Conservation (phyloP, 2,888 invertebrate species). For the Poecilus cupreus region DNA sequence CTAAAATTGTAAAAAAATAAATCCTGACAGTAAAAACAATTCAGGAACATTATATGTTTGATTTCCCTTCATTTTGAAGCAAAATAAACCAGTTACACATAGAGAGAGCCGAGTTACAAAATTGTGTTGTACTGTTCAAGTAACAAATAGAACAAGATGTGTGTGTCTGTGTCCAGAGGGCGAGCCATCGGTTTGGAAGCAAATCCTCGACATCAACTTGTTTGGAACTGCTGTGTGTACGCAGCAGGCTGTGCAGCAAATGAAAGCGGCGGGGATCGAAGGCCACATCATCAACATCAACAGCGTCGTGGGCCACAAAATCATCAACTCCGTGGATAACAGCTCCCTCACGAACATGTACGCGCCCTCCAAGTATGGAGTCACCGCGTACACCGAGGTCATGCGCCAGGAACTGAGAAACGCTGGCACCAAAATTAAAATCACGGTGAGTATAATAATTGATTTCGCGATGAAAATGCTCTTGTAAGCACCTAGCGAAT, state of each 20-base stretch:
- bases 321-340: background rate
- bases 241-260: conserved; percentile 61
- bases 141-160: no score
- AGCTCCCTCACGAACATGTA: conserved; percentile 52
- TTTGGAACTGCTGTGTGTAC: conserved; percentile 59
- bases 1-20: no score
- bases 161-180: no score
- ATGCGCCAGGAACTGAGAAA: conserved; percentile 62
- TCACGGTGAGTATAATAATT: conserved; percentile 63
- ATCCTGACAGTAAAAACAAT: no score
- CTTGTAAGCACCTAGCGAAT: no score
- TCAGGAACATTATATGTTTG: no score
- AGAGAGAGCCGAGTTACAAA: no score
- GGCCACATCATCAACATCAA: conserved; percentile 63
- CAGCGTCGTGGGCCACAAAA: conserved; percentile 61
- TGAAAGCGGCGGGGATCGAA: conserved; percentile 60
- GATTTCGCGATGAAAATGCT: no score
- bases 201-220: conserved; percentile 60
- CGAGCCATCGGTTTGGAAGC: conserved; percentile 26
- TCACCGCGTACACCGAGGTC: conserved; percentile 63
- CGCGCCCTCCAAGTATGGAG: conserved; percentile 62
- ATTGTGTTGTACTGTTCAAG: no score
- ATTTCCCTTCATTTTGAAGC: no score
- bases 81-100: no score
- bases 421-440: conserved; percentile 62